Base-by-base conservation (phyloP, 2,113 vertebrate genomes). In the Hystrix cristata region DNA sequence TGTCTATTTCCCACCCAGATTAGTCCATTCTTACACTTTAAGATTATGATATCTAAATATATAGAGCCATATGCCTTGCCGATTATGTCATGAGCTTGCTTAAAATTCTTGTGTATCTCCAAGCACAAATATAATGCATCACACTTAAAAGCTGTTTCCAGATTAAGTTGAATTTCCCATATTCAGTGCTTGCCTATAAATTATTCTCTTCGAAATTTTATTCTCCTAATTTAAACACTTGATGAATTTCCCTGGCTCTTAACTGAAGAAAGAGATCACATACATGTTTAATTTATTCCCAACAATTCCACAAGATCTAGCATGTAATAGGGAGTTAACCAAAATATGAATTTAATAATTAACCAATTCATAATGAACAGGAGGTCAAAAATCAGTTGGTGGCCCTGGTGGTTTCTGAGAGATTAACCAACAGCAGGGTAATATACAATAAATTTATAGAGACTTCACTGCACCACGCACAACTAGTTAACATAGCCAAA, bases 21-120 rank as follows among this genome's bases (percentile, higher is more conserved):
- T 34, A 82, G 82, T 93, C 62, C 55, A 82, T 96, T 94, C 67
- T 96, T 72, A 91, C 72, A 91, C n/a, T 94, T 92, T 19, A 72
- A 69, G 21, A 79, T 65, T 87, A 16, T 72, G 43, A 78, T 67
- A 21, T 92, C 65, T 94, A 83, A 80, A 96, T 91, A 86, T 94
- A 78, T 29, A 91, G 34, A 72, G 5, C 25, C 82, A 31, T 76
- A 91, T 64, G 16, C 12, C 60, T 94, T 87, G 10, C 38, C 95
- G 15, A 25, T 62, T 95, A 92, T 91, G 46, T 38, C 59, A 95
- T 48, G 74, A 89, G 10, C 19, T 34, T 86, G n/a, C 64, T 95
- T 81, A 62, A 94, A 95, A 91, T 59, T 69, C 34, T 53, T 86
- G 46, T 64, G 81, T 29, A 64, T 94, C 13, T 31, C 25, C 64